phyloP scores from a whole-genome alignment of 2,797 vertebrate genomes.

The Parauchenoglanis ngamensis region DNA sequence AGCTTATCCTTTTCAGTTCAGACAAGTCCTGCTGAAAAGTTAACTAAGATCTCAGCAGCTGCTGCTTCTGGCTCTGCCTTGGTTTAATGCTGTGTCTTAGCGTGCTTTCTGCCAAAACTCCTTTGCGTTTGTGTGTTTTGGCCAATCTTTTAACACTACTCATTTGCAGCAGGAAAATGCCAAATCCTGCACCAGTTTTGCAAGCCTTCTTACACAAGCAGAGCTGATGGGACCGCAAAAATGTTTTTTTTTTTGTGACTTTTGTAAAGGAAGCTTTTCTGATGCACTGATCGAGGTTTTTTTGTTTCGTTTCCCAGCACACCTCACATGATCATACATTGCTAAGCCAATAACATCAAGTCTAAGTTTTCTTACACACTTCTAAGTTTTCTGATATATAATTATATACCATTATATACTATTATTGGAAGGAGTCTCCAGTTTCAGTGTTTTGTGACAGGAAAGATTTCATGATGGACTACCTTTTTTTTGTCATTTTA shows the following conservation, averaged over 20 bases:
- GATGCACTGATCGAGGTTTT: not conserved
- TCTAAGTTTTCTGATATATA: too few species aligned
- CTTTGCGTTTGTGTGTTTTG: constrained; percentile 69
- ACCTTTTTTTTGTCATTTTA: too few species aligned
- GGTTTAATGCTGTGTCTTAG: constrained; percentile 59
- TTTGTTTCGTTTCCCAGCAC: not conserved
- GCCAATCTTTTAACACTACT: constrained; percentile 58
- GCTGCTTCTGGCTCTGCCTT: constrained; percentile 51
- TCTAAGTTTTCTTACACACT: not conserved
- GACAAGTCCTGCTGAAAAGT: constrained; percentile 47
- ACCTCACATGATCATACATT: not conserved
- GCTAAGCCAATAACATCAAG: not conserved
- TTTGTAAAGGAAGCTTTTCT: not conserved
- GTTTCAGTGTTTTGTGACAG: not conserved
- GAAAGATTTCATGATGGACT: not conserved
- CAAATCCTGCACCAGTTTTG: constrained; percentile 61
- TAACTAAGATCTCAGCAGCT: constrained; percentile 58
- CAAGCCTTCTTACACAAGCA: constrained; percentile 55
- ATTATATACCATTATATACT: not conserved
- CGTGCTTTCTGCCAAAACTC: constrained; percentile 57
- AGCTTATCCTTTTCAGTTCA: constrained; percentile 37
- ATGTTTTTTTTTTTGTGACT: not conserved
- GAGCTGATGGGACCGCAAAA: constrained; percentile 41
- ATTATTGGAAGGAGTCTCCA: not conserved
- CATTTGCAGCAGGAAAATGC: constrained; percentile 56